A percentile compares a stretch with the other conserved stretches of the same genome.
Evolutionary conservation across 2,113 vertebrate genomes (phyloP).

Genomic region (Loxodonta africana): DNA sequence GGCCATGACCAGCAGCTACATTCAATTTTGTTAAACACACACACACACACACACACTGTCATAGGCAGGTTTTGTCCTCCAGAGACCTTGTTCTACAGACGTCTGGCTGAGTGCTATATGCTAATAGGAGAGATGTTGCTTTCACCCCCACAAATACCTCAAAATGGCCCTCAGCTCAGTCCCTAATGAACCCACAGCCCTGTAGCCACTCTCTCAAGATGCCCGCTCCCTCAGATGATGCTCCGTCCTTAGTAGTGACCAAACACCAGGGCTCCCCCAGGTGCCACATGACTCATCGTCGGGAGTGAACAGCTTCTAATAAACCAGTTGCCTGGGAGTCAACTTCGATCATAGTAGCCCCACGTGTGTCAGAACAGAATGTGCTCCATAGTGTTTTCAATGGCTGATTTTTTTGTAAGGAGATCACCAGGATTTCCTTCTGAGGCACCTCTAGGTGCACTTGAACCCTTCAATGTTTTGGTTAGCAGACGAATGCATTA

Average conservation of each 20-base stretch:
- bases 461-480: background rate
- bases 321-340: background rate
- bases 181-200: accelerated
- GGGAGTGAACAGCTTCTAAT: background rate
- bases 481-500: background rate
- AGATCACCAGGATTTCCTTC: background rate
- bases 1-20: too few relatives aligned
- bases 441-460: background rate
- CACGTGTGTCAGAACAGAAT: background rate
- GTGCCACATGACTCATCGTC: background rate
- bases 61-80: background rate
- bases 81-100: background rate
- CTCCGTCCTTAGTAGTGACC: accelerated
- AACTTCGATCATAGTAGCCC: background rate
- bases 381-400: background rate
- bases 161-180: background rate
- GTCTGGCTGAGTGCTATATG: too few relatives aligned
- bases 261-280: background rate
- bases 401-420: background rate
- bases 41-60: background rate
- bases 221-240: too few relatives aligned
- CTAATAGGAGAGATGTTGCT: background rate
- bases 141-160: background rate
- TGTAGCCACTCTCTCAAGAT: background rate
- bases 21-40: background rate